Percentiles rank a stretch among this genome's conserved stretches.
These are phyloP conservation scores for Dynastes tityus DNA, from an alignment of 2,888 invertebrate genomes.

Conservation along the genomic window DNA sequence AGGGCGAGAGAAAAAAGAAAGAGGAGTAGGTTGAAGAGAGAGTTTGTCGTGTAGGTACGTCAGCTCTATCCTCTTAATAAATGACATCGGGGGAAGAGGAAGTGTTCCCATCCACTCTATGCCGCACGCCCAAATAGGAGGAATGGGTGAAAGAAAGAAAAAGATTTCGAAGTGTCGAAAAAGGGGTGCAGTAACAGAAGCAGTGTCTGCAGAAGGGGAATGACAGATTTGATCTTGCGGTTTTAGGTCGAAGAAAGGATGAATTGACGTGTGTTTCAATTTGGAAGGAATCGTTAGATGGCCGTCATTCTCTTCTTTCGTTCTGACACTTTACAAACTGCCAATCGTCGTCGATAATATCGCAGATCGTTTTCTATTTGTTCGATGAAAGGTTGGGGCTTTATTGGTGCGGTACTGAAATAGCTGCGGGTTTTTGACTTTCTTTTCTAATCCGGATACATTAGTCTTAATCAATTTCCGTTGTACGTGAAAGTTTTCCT, in stretches of 20 bases:
- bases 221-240: conserved; percentile 25
- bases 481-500: too few relatives aligned
- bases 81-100: conserved; percentile 39
- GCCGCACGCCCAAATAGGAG: neutral
- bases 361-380: conserved; percentile 27
- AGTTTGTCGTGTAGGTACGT: conserved; percentile 21
- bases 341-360: conserved; percentile 31
- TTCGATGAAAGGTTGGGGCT: neutral
- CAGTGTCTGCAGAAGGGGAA: neutral
- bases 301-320: conserved; percentile 18
- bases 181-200: neutral
- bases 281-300: conserved; percentile 28
- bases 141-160: neutral
- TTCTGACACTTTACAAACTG: conserved; percentile 42
- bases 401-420: neutral
- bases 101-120: neutral
- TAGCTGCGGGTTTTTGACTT: too few relatives aligned
- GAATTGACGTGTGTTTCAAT: conserved; percentile 52
- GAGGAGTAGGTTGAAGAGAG: neutral
- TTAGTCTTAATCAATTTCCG: too few relatives aligned
- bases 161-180: neutral
- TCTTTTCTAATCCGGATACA: too few relatives aligned
- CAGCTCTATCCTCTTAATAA: conserved; percentile 32
- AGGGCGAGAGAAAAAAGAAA: neutral
- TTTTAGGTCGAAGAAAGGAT: conserved; percentile 30